Base-by-base conservation (phyloP, 2,797 vertebrate species). In the Clarias fuscus region DNA sequence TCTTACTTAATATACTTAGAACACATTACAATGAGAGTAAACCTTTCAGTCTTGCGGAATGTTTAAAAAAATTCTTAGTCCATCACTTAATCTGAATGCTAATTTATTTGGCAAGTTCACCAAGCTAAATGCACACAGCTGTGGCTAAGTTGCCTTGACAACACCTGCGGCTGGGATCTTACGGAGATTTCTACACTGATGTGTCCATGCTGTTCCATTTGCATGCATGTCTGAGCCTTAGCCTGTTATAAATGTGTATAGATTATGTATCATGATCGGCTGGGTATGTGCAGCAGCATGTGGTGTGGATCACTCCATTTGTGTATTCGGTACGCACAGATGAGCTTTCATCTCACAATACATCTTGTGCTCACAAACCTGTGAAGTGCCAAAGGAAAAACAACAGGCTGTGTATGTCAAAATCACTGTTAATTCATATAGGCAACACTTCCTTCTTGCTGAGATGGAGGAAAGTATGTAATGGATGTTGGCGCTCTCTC, bases 101-200 rank as follows among this genome's bases (percentile, higher is more conserved):
- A 85, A 87, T 79, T 79, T 58, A 88, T 86, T 86, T 87, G 77
- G 75, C 77, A 84, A 67, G 84, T 82, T 83, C 65, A 76, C 71
- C 67, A 76, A 85, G 79, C 72, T 88, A 89, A 85, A 86, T 85
- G 75, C 72, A 30, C 83, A 70, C 85, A 89, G 88, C 79, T 86
- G 87, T 83, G 83, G 70, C 89, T 77, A 86, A 86, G 85, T 89
- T 88, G 85, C 88, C 89, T 86, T 90, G 90, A 90, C 89, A 88
- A 90, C 88, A 88, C 86, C 84, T 90, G 84, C 30, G 87, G 65
- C 77, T 82, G 84, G 84, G 81, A 62, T 82, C 64, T 71, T 82
- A 87, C 67, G 53, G 84, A 75, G 83, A 64, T 86, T 82, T 48
- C 56, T 65, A 77, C 64, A 11, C 71, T 62, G 58, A 77, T n/a